Evolutionary conservation across 2,888 invertebrate species (phyloP).

Genomic region (Drosophila nr. perissopoda): DNA sequence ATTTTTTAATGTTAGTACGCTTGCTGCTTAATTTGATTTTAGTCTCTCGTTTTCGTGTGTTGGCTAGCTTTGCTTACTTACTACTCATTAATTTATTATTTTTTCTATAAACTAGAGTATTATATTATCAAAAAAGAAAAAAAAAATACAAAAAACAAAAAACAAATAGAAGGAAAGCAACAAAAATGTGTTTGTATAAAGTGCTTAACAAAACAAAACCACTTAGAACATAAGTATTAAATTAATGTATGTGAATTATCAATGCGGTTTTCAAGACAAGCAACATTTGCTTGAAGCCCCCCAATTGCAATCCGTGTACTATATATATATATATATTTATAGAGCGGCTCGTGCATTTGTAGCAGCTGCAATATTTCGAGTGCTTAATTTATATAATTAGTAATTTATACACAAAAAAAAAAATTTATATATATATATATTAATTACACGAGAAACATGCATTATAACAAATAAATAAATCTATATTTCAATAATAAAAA

Average conservation of each 20-base stretch:
- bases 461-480: slow-evolving; percentile 60
- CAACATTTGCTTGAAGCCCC: slow-evolving; percentile 29
- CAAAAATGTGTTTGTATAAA: slow-evolving; percentile 53
- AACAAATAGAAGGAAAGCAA: slow-evolving; percentile 22
- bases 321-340: slow-evolving; percentile 31
- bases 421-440: slow-evolving; percentile 22
- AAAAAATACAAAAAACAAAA: slow-evolving; percentile 7
- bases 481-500: slow-evolving; percentile 33
- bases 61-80: slow-evolving; percentile 70
- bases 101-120: slow-evolving; percentile 71
- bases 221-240: slow-evolving; percentile 35
- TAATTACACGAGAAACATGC: slow-evolving; percentile 47
- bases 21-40: slow-evolving; percentile 51
- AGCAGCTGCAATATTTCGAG: slow-evolving; percentile 75
- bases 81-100: slow-evolving; percentile 77
- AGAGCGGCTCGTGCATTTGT: slow-evolving; percentile 56
- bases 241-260: slow-evolving; percentile 47
- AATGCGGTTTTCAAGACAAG: slow-evolving; percentile 49
- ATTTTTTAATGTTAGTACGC: slow-evolving; percentile 60
- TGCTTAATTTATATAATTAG: slow-evolving; percentile 77
- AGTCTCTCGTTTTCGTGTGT: slow-evolving; percentile 33
- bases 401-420: slow-evolving; percentile 67
- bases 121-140: slow-evolving; percentile 44
- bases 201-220: slow-evolving; percentile 33
- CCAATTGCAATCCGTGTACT: slow-evolving; percentile 53